A percentile compares a stretch with the other conserved stretches of the same genome.
Conservation (phyloP, 1,140 invertebrate genomes). For the Saxidomus purpurata region DNA sequence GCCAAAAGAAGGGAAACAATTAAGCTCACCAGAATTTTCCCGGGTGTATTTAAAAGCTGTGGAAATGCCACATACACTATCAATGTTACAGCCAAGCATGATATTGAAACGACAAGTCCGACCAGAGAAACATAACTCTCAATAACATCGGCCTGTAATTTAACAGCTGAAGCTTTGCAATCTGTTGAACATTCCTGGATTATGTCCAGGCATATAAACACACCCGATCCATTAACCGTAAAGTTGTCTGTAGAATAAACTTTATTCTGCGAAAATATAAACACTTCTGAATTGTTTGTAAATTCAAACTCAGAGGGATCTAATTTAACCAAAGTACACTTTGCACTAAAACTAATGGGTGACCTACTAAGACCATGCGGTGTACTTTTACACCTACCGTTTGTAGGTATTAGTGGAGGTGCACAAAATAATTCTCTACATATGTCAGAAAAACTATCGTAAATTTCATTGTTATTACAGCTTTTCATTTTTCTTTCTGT, state of each 20-base stretch:
- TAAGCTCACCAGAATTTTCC: constrained; percentile 87
- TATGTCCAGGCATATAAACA: constrained; percentile 35
- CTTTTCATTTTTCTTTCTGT: not conserved
- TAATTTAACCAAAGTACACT: not conserved
- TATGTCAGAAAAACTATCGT: not conserved
- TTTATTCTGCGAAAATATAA: constrained; percentile 14
- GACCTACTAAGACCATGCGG: too few relatives aligned
- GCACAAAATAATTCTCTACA: constrained; percentile 20
- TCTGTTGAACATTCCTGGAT: not conserved
- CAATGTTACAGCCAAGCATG: constrained; percentile 75
- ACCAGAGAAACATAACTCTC: constrained; percentile 70
- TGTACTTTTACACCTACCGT: not conserved
- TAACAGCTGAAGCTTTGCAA: not conserved
- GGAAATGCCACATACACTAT: constrained; percentile 84
- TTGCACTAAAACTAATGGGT: too few relatives aligned
- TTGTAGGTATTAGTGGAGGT: not conserved
- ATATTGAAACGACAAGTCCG: constrained; percentile 71
- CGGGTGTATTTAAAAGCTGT: constrained; percentile 87
- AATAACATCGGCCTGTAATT: constrained; percentile 55
- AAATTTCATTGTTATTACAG: not conserved
- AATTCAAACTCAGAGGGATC: constrained; percentile 50
- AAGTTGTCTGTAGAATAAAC: constrained; percentile 17
- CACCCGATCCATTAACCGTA: not conserved
- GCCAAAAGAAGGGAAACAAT: constrained; percentile 85
- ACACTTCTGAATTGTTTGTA: constrained; percentile 40